Conservation (phyloP, 2,797 vertebrate genomes). For the Astyanax mexicanus region DNA sequence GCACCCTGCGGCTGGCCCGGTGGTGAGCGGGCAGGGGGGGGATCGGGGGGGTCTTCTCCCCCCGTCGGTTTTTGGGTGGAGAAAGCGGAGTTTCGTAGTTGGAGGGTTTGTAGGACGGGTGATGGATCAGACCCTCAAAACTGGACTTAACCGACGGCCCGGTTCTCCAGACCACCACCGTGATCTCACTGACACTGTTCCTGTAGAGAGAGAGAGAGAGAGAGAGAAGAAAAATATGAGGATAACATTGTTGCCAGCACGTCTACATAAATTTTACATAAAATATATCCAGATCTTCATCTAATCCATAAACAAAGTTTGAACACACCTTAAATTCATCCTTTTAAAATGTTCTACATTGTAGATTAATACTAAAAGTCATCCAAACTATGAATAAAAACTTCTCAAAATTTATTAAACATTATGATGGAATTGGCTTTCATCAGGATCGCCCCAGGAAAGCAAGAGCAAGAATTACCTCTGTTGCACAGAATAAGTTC, state of each 20-base stretch:
- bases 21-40: constrained; percentile 81
- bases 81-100: constrained; percentile 80
- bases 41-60: constrained; percentile 79
- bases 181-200: constrained; percentile 89
- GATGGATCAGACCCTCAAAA: constrained; percentile 85
- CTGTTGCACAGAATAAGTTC: too few species aligned
- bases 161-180: constrained; percentile 91
- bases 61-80: constrained; percentile 79
- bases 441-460: too few species aligned
- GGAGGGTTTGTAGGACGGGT: constrained; percentile 86
- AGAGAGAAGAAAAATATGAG: background rate
- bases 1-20: constrained; percentile 82
- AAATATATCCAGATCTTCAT: too few species aligned
- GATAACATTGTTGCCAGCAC: background rate
- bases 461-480: too few species aligned
- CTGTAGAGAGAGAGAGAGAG: constrained; percentile 67
- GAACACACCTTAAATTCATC: too few species aligned
- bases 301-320: too few species aligned
- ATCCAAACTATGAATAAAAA: too few species aligned
- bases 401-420: too few species aligned
- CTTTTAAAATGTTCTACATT: too few species aligned
- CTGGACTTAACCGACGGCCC: constrained; percentile 85
- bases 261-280: too few species aligned
- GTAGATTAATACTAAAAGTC: too few species aligned
- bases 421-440: too few species aligned